Percentiles rank a stretch among this genome's conserved stretches.
Evolutionary conservation across 2,113 vertebrate genomes (phyloP).

Genomic region (Podilymbus podiceps): DNA sequence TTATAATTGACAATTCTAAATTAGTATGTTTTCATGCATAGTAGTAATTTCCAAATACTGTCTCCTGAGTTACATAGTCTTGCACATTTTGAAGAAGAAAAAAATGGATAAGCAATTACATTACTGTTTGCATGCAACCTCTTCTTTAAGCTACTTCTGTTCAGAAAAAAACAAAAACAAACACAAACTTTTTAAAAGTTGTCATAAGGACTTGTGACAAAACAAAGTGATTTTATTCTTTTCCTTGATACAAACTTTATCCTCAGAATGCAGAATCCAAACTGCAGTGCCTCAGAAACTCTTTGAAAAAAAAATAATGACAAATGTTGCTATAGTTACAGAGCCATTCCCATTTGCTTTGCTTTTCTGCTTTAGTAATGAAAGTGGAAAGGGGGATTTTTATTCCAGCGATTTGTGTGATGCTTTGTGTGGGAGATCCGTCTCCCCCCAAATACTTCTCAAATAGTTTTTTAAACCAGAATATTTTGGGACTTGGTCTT

Average conservation of each 20-base stretch:
- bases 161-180: not conserved
- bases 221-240: not conserved
- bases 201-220: not conserved
- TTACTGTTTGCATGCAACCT: not conserved
- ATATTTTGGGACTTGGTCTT: not conserved
- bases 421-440: not conserved
- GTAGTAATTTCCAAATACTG: not conserved
- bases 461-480: not conserved
- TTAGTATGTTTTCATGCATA: not conserved
- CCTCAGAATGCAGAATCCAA: slow-evolving; percentile 24
- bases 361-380: slow-evolving; percentile 32
- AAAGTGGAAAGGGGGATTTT: slow-evolving; percentile 9
- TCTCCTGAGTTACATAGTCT: not conserved
- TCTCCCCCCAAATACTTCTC: not conserved
- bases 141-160: not conserved
- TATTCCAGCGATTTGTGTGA: not conserved
- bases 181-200: not conserved
- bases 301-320: not conserved
- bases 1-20: not conserved
- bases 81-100: not conserved
- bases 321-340: slow-evolving; percentile 56
- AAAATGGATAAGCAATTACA: not conserved
- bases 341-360: slow-evolving; percentile 35
- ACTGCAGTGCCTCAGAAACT: slow-evolving; percentile 1
- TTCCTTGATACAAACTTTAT: not conserved